Evolutionary conservation across 2,888 invertebrate genomes (phyloP).

Genomic region (Ochlodes sylvanus): DNA sequence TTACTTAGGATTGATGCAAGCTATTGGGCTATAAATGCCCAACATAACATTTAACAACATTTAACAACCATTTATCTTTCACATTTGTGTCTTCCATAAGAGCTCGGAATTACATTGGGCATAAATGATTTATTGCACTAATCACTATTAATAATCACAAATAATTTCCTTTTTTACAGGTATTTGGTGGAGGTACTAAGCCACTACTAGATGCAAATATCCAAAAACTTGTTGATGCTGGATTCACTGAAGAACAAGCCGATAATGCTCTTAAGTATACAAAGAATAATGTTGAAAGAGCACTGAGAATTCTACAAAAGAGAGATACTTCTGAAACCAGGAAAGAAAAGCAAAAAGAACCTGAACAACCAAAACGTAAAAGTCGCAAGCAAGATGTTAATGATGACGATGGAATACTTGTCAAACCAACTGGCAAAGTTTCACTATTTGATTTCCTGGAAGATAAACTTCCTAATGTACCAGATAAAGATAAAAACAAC

Average conservation of each 20-base stretch:
- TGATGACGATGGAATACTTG: slow-evolving; percentile 84
- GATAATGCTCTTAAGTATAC: slow-evolving; percentile 89
- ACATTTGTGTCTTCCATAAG: not conserved
- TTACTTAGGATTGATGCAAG: no score
- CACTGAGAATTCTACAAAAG: slow-evolving; percentile 88
- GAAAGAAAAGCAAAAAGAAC: slow-evolving; percentile 75
- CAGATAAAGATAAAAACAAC: slow-evolving; percentile 72
- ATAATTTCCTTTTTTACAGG: slow-evolving; percentile 55
- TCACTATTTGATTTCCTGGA: slow-evolving; percentile 93
- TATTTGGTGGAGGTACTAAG: slow-evolving; percentile 87
- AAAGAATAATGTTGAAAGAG: slow-evolving; percentile 90
- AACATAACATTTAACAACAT: no score
- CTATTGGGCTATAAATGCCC: no score
- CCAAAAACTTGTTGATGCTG: slow-evolving; percentile 92
- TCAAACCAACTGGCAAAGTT: slow-evolving; percentile 92
- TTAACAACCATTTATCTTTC: not conserved
- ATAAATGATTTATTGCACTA: no score
- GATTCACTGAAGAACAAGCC: slow-evolving; percentile 91
- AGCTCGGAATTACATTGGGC: no score
- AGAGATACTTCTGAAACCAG: slow-evolving; percentile 79
- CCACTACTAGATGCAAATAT: slow-evolving; percentile 90
- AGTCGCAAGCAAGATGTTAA: slow-evolving; percentile 75
- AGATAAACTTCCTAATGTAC: slow-evolving; percentile 88
- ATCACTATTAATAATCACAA: no score
- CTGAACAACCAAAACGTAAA: slow-evolving; percentile 75